Percentiles rank a stretch among this genome's conserved stretches.
Evolutionary conservation across 2,797 vertebrate genomes (phyloP).

Genomic region (Esox masquinongy): DNA sequence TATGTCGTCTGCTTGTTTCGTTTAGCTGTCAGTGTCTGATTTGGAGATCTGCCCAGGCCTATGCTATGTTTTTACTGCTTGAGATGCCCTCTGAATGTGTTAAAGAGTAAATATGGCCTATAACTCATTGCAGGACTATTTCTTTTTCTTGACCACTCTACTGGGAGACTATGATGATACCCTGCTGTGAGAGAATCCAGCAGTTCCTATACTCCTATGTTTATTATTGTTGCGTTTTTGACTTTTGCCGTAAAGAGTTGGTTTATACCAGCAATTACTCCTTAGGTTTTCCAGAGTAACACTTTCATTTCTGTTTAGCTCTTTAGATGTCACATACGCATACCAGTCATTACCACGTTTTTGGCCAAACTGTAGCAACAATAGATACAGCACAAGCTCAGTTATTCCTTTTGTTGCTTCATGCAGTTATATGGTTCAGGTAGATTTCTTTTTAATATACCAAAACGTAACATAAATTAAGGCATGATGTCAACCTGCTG

Average conservation of each 20-base stretch:
- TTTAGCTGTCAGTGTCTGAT: constrained; percentile 29
- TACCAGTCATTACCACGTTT: neutral
- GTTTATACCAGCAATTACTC: neutral
- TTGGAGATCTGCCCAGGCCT: neutral
- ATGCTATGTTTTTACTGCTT: too few relatives aligned
- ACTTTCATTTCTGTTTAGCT: neutral
- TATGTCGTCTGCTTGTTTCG: constrained; percentile 32
- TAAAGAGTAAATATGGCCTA: too few relatives aligned
- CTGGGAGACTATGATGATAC: too few relatives aligned
- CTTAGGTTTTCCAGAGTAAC: neutral
- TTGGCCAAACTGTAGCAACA: neutral
- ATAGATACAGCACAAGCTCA: neutral
- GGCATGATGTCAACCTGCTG: too few relatives aligned
- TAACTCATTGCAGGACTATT: too few relatives aligned
- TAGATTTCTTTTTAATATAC: constrained; percentile 16
- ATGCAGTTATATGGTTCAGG: constrained; percentile 5
- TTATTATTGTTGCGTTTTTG: too few relatives aligned
- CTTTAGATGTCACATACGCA: neutral
- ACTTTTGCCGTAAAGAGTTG: too few relatives aligned
- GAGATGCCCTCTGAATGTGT: too few relatives aligned
- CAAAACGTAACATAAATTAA: neutral
- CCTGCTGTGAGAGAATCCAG: too few relatives aligned
- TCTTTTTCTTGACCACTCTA: too few relatives aligned
- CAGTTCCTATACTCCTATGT: too few relatives aligned
- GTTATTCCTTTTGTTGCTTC: neutral